Evolutionary conservation across 2,113 vertebrate species (phyloP).

Genomic region (Tretioscincus oriximinensis): DNA sequence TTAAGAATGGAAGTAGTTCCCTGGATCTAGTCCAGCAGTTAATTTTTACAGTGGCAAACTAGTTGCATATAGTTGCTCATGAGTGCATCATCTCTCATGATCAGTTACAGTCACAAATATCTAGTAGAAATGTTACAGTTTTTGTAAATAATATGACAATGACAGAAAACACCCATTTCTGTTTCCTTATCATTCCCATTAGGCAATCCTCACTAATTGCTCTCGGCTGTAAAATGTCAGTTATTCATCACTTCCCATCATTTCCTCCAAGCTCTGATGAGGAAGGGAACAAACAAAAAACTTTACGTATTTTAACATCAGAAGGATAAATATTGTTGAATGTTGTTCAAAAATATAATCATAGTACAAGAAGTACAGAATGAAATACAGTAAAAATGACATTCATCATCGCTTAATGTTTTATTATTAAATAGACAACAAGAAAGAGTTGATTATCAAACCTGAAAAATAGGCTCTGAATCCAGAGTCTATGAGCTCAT

Average conservation of each 20-base stretch:
- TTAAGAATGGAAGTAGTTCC: too few species aligned
- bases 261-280: neutral
- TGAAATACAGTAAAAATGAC: neutral
- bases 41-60: too few species aligned
- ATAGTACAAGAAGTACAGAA: neutral
- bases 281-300: neutral
- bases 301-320: neutral
- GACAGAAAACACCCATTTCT: neutral
- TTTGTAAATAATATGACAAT: neutral
- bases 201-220: constrained; percentile 1
- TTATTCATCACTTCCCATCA: neutral
- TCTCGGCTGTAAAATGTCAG: neutral
- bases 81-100: too few species aligned
- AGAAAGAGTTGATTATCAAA: constrained; percentile 2
- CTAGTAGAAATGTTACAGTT: neutral
- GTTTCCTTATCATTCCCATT: neutral
- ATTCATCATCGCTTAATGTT: neutral
- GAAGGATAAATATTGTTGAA: neutral
- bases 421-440: neutral
- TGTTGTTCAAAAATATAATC: neutral
- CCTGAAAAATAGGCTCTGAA: neutral
- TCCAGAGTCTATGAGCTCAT: neutral
- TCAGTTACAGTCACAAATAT: neutral
- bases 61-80: too few species aligned
- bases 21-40: too few species aligned